Base-by-base conservation (phyloP, 2,888 invertebrate genomes). In the Tetanocera ferruginea region DNA sequence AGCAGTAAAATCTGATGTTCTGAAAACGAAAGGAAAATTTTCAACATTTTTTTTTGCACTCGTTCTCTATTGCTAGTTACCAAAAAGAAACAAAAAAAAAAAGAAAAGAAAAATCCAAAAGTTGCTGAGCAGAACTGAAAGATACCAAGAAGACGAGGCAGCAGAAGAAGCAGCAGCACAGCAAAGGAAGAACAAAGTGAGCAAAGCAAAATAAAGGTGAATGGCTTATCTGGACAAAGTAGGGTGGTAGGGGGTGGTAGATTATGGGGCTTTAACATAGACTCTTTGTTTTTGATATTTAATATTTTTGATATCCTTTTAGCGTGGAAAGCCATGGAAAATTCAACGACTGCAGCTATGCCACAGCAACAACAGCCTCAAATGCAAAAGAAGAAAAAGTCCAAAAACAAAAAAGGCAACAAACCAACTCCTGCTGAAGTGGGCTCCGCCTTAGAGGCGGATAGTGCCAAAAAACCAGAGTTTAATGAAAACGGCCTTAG, bases 251-350 rank as follows among this genome's bases (percentile, higher is more conserved):
- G 28, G 23, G 28, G 43, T 9, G 43, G 51, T 23, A 43, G n/a
- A 14, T 37, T 3, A 31, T 66, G n/a, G 14, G 4, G 43, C 43
- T 43, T 11, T 14, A 43, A 6, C 0, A 14, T n/a, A 31, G 23
- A 67, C 11, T n/a, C 37, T 67, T 67, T 34, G 37, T 17, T 34
- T 49, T 51, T n/a, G 19, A 72, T 28, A 14, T 37, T 14, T 34
- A 34, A 55, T 70, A 34, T 52, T 51, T 28, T 25, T 51, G 31
- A 19, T 28, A 19, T 57, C 19, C 23, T 57, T 51, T 66, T 43
- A 23, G 25, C 67, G 67, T 62, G 23, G 62, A 67, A 43, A 76
- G 80, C 71, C 80, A 85, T 85, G 84, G 83, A 83, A 78, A 85
- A 84, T 79, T 79, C 83, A 78, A 83, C 80, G 77, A 81, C 83